Percentiles rank a stretch among this genome's conserved stretches.
phyloP scores from a whole-genome alignment of 2,797 vertebrate species.

The Arctocebus calabarensis region DNA sequence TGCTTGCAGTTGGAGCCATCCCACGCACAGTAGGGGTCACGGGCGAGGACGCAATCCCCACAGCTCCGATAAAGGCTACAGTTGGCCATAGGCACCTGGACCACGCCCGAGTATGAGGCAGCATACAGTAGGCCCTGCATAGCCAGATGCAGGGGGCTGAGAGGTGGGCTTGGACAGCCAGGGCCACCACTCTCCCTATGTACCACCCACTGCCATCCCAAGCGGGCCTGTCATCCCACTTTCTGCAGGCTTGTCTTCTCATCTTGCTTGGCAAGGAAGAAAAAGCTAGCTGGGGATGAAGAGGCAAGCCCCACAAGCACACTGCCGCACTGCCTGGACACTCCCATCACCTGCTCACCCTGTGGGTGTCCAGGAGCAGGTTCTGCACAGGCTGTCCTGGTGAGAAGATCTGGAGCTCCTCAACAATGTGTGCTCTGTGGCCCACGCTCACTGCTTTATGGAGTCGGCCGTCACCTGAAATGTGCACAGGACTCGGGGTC shows the following conservation, averaged over 20 bases:
- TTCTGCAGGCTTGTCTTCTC: neutral
- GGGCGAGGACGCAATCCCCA: slow-evolving; percentile 95
- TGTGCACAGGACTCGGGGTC: slow-evolving; percentile 45
- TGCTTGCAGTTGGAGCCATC: slow-evolving; percentile 88
- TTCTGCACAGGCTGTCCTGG: slow-evolving; percentile 91
- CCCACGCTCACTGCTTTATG: slow-evolving; percentile 95
- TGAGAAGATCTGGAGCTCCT: slow-evolving; percentile 93
- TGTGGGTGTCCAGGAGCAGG: slow-evolving; percentile 93
- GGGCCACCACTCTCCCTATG: neutral
- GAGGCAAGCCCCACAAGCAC: no score
- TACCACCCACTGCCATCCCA: neutral
- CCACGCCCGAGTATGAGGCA: slow-evolving; percentile 91
- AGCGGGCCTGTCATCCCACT: neutral
- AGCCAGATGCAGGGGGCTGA: neutral
- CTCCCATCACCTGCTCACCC: slow-evolving; percentile 84
- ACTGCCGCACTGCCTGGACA: accelerated
- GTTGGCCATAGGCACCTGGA: slow-evolving; percentile 95
- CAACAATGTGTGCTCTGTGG: slow-evolving; percentile 92
- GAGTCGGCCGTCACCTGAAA: slow-evolving; percentile 93
- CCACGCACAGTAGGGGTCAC: slow-evolving; percentile 99
- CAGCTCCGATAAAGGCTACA: slow-evolving; percentile 96
- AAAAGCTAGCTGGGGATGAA: neutral
- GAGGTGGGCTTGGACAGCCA: accelerated
- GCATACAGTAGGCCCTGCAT: slow-evolving; percentile 93
- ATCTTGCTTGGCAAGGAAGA: neutral